Conservation (phyloP, 2,113 vertebrate species). For the Ciconia boyciana region DNA sequence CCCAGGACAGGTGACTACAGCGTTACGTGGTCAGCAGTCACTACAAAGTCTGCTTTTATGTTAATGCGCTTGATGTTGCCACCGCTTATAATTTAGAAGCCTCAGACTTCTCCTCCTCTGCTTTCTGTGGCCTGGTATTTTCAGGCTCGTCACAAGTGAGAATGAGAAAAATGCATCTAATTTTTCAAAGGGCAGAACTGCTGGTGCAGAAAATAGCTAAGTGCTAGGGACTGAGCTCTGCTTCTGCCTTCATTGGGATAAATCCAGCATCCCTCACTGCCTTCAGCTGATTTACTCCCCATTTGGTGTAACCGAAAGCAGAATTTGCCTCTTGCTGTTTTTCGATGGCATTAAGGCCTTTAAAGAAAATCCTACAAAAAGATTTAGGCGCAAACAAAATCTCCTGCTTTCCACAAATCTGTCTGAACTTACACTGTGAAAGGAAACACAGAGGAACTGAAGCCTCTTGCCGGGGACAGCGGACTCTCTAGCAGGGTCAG, state of each 20-base stretch:
- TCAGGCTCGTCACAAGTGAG: slow-evolving; percentile 40
- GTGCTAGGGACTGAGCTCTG: slow-evolving; percentile 56
- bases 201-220: slow-evolving; percentile 73
- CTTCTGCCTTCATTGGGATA: not conserved
- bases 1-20: not conserved
- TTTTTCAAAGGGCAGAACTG: slow-evolving; percentile 61
- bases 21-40: not conserved
- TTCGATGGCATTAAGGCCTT: slow-evolving; percentile 58
- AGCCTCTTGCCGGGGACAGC: not conserved
- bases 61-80: not conserved
- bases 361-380: slow-evolving; percentile 59
- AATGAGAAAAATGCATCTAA: slow-evolving; percentile 57
- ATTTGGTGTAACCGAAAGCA: not conserved
- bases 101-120: slow-evolving; percentile 3
- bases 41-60: not conserved
- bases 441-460: not conserved
- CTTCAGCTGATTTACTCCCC: slow-evolving; percentile 17
- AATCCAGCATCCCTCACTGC: not conserved
- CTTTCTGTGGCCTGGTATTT: not conserved
- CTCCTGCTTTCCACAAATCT: slow-evolving; percentile 27
- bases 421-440: not conserved
- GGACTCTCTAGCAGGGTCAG: slow-evolving; percentile 21
- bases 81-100: not conserved
- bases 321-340: slow-evolving; percentile 35
- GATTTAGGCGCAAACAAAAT: slow-evolving; percentile 34